Conservation (phyloP, 92 coral and sea anemone genomes). For the Epizoanthus stellaris region DNA sequence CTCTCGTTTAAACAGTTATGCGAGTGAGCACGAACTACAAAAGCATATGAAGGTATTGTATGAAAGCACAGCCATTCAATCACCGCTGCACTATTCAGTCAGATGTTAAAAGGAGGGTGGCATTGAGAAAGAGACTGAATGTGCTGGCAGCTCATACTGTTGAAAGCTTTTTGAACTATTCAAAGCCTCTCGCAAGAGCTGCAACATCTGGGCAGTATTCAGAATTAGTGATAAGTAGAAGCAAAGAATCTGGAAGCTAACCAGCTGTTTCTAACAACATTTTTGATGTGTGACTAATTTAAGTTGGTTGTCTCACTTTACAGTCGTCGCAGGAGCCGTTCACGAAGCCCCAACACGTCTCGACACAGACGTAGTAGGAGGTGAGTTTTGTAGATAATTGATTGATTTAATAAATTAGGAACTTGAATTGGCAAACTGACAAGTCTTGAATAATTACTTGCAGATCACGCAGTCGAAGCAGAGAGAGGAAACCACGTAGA, state of each 20-base stretch:
- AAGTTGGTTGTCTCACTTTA: background rate
- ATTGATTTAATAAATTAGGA: background rate
- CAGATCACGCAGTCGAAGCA: slow-evolving; percentile 65
- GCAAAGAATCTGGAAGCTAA: background rate
- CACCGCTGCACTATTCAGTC: slow-evolving; percentile 38
- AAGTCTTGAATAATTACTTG: background rate
- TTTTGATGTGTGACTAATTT: slow-evolving; percentile 11
- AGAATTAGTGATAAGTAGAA: background rate
- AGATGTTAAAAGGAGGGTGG: slow-evolving; percentile 2
- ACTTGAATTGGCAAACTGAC: background rate
- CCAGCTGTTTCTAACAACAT: background rate
- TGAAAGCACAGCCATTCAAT: slow-evolving; percentile 47
- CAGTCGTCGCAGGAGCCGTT: slow-evolving; percentile 61
- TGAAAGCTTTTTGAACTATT: background rate
- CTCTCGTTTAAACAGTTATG: slow-evolving; percentile 95
- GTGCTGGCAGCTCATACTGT: slow-evolving; percentile 11
- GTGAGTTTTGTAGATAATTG: background rate
- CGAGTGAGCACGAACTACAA: slow-evolving; percentile 95
- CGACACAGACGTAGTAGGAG: slow-evolving; percentile 26
- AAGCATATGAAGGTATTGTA: slow-evolving; percentile 94
- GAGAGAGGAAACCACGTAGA: slow-evolving; percentile 63
- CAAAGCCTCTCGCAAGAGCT: background rate
- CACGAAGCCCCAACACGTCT: slow-evolving; percentile 52
- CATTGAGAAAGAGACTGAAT: background rate
- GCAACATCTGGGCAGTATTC: slow-evolving; percentile 2